phyloP scores from a whole-genome alignment of 2,113 vertebrate species.

The Microcebus jonahi region DNA sequence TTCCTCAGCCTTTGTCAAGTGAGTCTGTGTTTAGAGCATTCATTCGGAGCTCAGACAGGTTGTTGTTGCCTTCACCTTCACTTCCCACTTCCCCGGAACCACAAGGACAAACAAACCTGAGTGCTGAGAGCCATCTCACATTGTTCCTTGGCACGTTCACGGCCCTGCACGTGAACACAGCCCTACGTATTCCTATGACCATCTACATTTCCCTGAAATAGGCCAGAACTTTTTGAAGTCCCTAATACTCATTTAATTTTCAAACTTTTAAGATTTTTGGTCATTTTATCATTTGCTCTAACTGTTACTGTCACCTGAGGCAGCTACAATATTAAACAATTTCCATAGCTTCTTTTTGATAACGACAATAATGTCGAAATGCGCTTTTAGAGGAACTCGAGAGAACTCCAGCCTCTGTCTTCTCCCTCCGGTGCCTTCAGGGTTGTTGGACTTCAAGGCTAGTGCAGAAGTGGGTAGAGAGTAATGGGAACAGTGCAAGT shows the following conservation, averaged over 20 bases:
- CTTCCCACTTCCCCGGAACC: not conserved
- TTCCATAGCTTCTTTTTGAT: not conserved
- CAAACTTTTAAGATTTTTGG: not conserved
- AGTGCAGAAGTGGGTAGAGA: not conserved
- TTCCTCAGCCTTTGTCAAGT: not conserved
- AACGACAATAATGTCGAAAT: not conserved
- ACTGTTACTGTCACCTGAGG: not conserved
- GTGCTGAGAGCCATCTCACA: not conserved
- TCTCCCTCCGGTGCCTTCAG: not conserved
- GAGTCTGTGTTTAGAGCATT: not conserved
- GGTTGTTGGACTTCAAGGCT: not conserved
- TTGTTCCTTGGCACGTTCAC: not conserved
- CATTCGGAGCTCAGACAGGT: not conserved
- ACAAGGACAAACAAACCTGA: not conserved
- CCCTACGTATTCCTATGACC: rapidly evolving
- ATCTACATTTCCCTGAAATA: no score
- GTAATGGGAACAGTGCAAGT: not conserved
- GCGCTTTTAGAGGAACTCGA: not conserved
- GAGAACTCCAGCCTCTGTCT: not conserved
- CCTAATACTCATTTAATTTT: not conserved
- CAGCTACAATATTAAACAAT: not conserved
- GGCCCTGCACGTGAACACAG: not conserved
- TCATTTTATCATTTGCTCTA: not conserved
- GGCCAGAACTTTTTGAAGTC: not conserved
- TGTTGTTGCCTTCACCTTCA: not conserved